A percentile compares a stretch with the other conserved stretches of the same genome.
These are phyloP conservation scores for Poeciliopsis turneri DNA, from an alignment of 2,797 vertebrate genomes.

Conservation along the genomic window DNA sequence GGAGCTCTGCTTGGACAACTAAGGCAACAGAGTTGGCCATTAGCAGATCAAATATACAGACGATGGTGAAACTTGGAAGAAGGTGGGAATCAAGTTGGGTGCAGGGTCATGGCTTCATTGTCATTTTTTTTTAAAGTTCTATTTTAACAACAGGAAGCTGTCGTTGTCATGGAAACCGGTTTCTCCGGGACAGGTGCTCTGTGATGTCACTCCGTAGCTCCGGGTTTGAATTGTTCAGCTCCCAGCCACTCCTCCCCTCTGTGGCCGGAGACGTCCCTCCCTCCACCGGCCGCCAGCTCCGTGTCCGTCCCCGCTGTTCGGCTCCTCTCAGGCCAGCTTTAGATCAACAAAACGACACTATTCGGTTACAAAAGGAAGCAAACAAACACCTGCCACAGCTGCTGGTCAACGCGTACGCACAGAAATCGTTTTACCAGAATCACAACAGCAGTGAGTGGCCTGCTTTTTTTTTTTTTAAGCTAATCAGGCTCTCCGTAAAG, in stretches of 20 bases:
- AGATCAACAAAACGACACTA: conserved; percentile 13
- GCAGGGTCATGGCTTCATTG: conserved; percentile 48
- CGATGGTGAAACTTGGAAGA: conserved; percentile 31
- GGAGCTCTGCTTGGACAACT: conserved; percentile 81
- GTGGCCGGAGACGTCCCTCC: conserved; percentile 29
- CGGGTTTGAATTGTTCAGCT: conserved; percentile 73
- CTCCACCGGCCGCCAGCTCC: conserved; percentile 63
- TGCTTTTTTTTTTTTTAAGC: conserved; percentile 63
- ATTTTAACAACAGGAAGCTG: conserved; percentile 33
- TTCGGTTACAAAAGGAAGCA: neutral
- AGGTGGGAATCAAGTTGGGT: conserved; percentile 45
- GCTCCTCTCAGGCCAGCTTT: conserved; percentile 40
- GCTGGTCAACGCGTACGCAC: conserved; percentile 14
- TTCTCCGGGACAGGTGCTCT: conserved; percentile 34
- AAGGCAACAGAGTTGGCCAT: conserved; percentile 85
- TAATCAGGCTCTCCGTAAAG: conserved; percentile 56
- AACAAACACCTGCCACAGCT: conserved; percentile 1
- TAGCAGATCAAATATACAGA: conserved; percentile 18
- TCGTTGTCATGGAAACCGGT: conserved; percentile 36
- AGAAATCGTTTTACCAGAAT: conserved; percentile 31
- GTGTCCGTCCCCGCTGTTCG: conserved; percentile 75
- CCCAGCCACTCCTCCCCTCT: conserved; percentile 29
- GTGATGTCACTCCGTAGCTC: conserved; percentile 50
- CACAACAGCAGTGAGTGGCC: conserved; percentile 69
- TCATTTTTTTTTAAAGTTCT: conserved; percentile 35